Base-by-base conservation (phyloP, 92 coral and sea anemone genomes). In the Anthopleura xanthogrammica region DNA sequence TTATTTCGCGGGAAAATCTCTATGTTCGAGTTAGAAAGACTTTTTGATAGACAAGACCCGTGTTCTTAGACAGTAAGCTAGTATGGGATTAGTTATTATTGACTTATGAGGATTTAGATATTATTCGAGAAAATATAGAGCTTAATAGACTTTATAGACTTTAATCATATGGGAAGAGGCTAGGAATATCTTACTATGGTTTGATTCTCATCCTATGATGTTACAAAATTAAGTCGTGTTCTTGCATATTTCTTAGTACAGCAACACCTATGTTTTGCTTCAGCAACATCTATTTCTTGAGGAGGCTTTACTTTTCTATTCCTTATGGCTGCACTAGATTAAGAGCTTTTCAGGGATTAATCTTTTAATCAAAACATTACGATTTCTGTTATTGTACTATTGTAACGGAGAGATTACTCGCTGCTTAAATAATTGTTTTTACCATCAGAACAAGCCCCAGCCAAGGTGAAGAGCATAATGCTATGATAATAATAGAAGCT, bases 261-360 rank as follows among this genome's bases (percentile, higher is more conserved):
- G 8, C 12, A 20, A n/a, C 70, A 23, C 19, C 70, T 62, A 20
- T 7, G 11, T 20, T 10, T 62, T n/a, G 23, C 7, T 62, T 3
- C 24, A 7, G 8, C 7, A 20, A n/a, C 70, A 23, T 62, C 70
- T 62, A 1, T 62, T 7, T 23, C 29, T 62, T n/a, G 4, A 62
- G 39, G 70, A n/a, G 36, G 24, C 24, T 20, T 62, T 62, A 2
- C 7, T 68, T 23, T 68, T 23, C 41, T 68, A 16, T 68, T 68
- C 42, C 74, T 68, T 54, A 54, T 54, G 42, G 74, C 74, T 68
- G 74, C 29, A 7, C 9, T 68, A 68, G 74, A 68, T 68, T 68
- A 68, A 68, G 36, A 36, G 74, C 41, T 68, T 62, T 62, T 2
- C 70, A 62, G 9, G 4, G 70, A 62, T 62, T 62, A 62, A 62